A percentile compares a stretch with the other conserved stretches of the same genome.
These are phyloP conservation scores for Chaetodon trifascialis DNA, from an alignment of 2,113 vertebrate species.

Conservation along the genomic window DNA sequence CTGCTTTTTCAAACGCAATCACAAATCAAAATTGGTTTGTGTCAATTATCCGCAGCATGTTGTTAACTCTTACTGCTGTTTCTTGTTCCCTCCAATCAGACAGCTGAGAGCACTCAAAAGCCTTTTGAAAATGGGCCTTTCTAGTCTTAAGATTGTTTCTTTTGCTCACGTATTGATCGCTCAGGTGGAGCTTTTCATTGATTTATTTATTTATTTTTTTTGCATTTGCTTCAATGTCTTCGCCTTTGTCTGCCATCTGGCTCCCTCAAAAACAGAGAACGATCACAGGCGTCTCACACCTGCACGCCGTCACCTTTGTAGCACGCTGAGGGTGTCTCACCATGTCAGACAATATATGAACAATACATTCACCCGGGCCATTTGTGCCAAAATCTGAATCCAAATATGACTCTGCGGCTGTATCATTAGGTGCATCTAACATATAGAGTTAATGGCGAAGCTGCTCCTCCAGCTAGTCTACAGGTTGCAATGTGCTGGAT, in stretches of 20 bases:
- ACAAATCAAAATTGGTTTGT: slow-evolving; percentile 18
- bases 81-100: slow-evolving; percentile 24
- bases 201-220: background rate
- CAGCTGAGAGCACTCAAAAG: slow-evolving; percentile 23
- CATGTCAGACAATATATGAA: slow-evolving; percentile 19
- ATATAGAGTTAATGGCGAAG: background rate
- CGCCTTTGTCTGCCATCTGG: slow-evolving; percentile 24
- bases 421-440: slow-evolving; percentile 32
- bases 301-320: background rate
- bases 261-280: background rate
- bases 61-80: slow-evolving; percentile 23
- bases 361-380: background rate
- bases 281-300: background rate
- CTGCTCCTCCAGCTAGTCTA: slow-evolving; percentile 31
- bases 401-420: slow-evolving; percentile 11
- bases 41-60: slow-evolving; percentile 27
- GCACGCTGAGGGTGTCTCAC: background rate
- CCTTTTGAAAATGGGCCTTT: slow-evolving; percentile 32
- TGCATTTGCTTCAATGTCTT: slow-evolving; percentile 25
- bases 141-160: slow-evolving; percentile 26
- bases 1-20: slow-evolving; percentile 35
- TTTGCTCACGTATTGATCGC: slow-evolving; percentile 25
- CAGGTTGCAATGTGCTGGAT: slow-evolving; percentile 22
- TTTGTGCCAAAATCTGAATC: background rate
- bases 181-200: background rate